These are phyloP conservation scores for Muntiacus muntjak DNA, from an alignment of 2,113 vertebrate species.

Conservation along the genomic window DNA sequence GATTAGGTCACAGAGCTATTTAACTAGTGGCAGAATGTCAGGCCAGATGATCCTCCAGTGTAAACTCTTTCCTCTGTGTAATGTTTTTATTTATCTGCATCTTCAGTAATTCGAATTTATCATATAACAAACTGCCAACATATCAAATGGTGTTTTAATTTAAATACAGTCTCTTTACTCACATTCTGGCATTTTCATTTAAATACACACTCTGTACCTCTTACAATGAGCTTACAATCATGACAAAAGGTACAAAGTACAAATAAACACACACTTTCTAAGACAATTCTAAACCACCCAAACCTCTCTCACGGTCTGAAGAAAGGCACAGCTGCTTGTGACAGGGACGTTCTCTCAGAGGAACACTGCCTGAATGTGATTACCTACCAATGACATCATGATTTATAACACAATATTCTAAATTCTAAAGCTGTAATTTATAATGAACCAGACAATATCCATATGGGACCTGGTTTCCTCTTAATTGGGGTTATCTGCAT, in stretches of 20 bases:
- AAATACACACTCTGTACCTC: background rate
- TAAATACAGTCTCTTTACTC: background rate
- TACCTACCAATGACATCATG: slow-evolving; percentile 74
- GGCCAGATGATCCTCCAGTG: background rate
- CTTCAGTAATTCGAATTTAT: background rate
- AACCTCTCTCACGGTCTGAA: background rate
- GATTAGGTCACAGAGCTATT: background rate
- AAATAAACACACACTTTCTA: background rate
- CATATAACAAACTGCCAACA: background rate
- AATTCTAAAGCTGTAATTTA: slow-evolving; percentile 70
- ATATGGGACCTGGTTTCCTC: slow-evolving; percentile 45
- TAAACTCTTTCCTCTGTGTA: background rate
- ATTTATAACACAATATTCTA: slow-evolving; percentile 72
- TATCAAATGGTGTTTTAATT: background rate
- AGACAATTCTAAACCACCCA: background rate
- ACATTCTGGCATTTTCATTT: background rate
- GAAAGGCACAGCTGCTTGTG: slow-evolving; percentile 61
- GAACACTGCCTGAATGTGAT: slow-evolving; percentile 51
- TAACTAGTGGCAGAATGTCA: background rate
- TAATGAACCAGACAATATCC: slow-evolving; percentile 46
- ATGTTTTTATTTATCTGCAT: background rate
- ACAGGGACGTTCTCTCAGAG: slow-evolving; percentile 19
- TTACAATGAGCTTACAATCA: background rate
- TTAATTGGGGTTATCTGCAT: slow-evolving; percentile 26
- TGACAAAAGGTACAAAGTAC: background rate